Evolutionary conservation across 2,113 vertebrate species (phyloP).

Genomic region (Lepisosteus osseus): DNA sequence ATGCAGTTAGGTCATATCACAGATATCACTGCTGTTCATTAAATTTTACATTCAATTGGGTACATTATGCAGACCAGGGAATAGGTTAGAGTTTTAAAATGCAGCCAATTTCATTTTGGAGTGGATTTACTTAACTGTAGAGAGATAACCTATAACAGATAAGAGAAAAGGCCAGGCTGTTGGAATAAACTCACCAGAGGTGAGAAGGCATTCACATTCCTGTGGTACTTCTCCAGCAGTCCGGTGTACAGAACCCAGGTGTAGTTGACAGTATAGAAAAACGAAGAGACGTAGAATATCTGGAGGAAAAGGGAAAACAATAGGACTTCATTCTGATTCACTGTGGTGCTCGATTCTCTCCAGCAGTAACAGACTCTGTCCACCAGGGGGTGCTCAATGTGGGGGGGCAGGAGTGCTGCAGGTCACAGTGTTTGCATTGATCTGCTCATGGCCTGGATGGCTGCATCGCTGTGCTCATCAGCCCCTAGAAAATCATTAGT

Average conservation of each 20-base stretch:
- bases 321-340: too few species aligned
- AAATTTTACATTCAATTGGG: too few species aligned
- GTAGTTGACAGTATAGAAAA: constrained; percentile 82
- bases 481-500: too few species aligned
- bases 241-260: constrained; percentile 74
- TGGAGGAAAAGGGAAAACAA: constrained; percentile 48
- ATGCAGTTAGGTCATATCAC: not conserved
- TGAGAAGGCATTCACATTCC: constrained; percentile 48
- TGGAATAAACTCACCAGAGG: constrained; percentile 54
- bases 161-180: not conserved
- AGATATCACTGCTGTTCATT: too few species aligned
- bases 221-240: constrained; percentile 60
- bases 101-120: not conserved
- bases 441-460: too few species aligned
- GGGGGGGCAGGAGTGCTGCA: too few species aligned
- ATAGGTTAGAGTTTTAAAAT: not conserved
- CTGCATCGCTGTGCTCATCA: too few species aligned
- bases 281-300: constrained; percentile 81
- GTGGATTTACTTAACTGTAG: not conserved
- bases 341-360: too few species aligned
- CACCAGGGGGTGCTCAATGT: too few species aligned
- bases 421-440: too few species aligned
- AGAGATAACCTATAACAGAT: too few species aligned
- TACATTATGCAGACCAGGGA: not conserved
- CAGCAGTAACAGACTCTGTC: too few species aligned